Conservation (phyloP, 2,113 vertebrate species). For the Pungitius pungitius region DNA sequence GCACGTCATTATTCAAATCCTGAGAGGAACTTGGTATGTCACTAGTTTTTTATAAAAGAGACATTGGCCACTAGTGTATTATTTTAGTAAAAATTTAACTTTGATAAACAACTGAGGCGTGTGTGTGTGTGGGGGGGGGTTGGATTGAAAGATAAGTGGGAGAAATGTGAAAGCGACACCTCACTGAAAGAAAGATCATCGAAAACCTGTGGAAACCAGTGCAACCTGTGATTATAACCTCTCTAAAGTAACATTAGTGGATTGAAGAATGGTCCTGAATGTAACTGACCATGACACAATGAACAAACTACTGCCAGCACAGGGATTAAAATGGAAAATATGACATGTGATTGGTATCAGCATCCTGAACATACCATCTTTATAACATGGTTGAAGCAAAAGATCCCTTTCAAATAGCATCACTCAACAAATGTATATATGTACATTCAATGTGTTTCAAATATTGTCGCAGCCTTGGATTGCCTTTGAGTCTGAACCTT, state of each 20-base stretch:
- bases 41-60: not conserved
- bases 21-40: not conserved
- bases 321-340: not conserved
- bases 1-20: not conserved
- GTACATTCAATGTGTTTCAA: not conserved
- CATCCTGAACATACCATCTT: not conserved
- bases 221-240: not conserved
- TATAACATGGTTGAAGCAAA: not conserved
- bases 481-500: not conserved
- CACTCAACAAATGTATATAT: not conserved
- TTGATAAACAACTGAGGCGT: not conserved
- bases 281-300: not conserved
- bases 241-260: not conserved
- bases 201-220: not conserved
- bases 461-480: not conserved
- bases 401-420: not conserved
- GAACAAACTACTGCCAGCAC: not conserved
- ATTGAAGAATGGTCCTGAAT: not conserved
- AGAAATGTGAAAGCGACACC: conserved; percentile 5
- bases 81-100: not conserved
- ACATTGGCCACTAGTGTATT: not conserved
- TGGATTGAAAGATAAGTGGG: not conserved
- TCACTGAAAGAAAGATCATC: conserved; percentile 8
- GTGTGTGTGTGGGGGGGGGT: not conserved
- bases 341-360: not conserved